Percentiles rank a stretch among this genome's conserved stretches.
These are phyloP conservation scores for Subacronicta megacephala DNA, from an alignment of 2,888 invertebrate genomes.

Conservation along the genomic window DNA sequence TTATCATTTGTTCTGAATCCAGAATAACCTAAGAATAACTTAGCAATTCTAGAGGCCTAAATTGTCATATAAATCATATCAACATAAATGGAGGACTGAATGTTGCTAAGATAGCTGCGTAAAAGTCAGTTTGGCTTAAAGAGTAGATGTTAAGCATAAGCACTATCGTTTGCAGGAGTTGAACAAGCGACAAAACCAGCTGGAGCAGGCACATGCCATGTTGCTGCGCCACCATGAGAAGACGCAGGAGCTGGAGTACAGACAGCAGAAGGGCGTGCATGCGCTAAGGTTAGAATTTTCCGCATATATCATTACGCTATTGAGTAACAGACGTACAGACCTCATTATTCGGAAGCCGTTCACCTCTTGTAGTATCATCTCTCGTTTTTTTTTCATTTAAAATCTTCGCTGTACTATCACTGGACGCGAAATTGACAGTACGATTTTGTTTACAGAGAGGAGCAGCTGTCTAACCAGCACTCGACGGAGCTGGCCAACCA, in stretches of 20 bases:
- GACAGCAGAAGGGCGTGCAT: slow-evolving; percentile 98
- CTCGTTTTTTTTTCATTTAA: too few species aligned
- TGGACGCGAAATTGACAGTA: background rate
- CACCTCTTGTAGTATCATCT: too few species aligned
- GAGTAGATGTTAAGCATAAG: too few species aligned
- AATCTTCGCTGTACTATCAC: too few species aligned
- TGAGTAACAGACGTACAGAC: too few species aligned
- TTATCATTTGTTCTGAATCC: too few species aligned
- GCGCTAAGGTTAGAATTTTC: slow-evolving; percentile 92
- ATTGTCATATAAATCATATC: too few species aligned
- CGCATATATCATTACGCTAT: background rate
- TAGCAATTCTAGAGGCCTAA: too few species aligned
- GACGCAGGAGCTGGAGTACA: slow-evolving; percentile 98
- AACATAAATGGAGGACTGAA: too few species aligned
- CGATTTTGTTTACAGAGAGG: slow-evolving; percentile 75
- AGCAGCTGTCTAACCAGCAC: slow-evolving; percentile 95
- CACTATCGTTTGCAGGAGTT: slow-evolving; percentile 92
- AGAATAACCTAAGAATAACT: too few species aligned
- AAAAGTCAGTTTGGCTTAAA: background rate
- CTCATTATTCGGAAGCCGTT: too few species aligned
- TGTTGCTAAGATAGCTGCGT: too few species aligned
- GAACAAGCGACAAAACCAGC: slow-evolving; percentile 97
- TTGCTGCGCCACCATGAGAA: slow-evolving; percentile 98
- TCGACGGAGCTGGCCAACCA: slow-evolving; percentile 98
- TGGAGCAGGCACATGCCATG: slow-evolving; percentile 98